Percentiles rank a stretch among this genome's conserved stretches.
These are phyloP conservation scores for Alces alces DNA, from an alignment of 2,113 vertebrate genomes.

Conservation along the genomic window DNA sequence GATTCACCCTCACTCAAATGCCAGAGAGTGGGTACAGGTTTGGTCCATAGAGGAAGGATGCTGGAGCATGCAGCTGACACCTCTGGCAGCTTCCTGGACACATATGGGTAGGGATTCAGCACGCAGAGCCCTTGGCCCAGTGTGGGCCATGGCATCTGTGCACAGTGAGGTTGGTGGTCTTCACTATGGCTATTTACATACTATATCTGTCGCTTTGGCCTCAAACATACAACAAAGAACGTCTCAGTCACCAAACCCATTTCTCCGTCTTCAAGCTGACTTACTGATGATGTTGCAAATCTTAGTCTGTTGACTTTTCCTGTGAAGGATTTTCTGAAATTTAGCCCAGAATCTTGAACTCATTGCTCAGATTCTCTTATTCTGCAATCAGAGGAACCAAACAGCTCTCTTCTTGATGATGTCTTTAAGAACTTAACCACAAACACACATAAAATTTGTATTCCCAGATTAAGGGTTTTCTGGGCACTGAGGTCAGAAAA, in stretches of 20 bases:
- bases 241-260: not conserved
- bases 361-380: not conserved
- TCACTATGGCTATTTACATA: not conserved
- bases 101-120: too few relatives aligned
- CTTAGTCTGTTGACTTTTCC: not conserved
- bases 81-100: not conserved
- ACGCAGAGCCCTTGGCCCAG: not conserved
- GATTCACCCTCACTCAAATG: not conserved
- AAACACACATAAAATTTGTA: not conserved
- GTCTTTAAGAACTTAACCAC: not conserved
- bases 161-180: not conserved
- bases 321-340: not conserved
- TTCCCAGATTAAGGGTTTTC: not conserved
- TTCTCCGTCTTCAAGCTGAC: not conserved
- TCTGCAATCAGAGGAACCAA: not conserved
- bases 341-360: not conserved
- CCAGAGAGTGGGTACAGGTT: not conserved
- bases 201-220: not conserved
- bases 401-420: not conserved
- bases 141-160: fast-evolving
- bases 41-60: not conserved
- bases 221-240: not conserved
- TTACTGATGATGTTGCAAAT: not conserved
- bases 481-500: not conserved
- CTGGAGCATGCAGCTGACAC: fast-evolving